These are phyloP conservation scores for Pachyseris speciosa DNA, from an alignment of 64 coral and sea anemone species.

Conservation along the genomic window DNA sequence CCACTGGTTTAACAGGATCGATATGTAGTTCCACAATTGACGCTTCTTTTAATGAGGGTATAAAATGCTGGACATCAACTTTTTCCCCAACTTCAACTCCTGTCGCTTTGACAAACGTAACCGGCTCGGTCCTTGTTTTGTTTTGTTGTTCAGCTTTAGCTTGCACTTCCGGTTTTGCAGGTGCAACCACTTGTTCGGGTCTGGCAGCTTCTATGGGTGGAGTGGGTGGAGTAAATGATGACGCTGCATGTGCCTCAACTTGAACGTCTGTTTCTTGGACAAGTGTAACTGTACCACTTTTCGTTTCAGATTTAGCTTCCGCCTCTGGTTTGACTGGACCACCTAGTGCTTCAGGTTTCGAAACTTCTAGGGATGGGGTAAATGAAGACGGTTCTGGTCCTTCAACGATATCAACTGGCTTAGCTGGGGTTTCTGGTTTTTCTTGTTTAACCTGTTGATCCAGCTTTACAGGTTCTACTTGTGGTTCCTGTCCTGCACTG, in stretches of 20 bases:
- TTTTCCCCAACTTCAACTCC: background rate
- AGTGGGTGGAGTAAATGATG: background rate
- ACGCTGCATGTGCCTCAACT: background rate
- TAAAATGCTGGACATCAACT: background rate
- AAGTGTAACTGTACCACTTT: background rate
- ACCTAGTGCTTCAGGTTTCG: background rate
- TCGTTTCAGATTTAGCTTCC: background rate
- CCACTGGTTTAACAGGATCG: background rate
- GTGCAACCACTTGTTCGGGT: background rate
- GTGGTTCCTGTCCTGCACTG: background rate
- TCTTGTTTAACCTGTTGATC: background rate
- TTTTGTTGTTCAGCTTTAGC: conserved; percentile 7
- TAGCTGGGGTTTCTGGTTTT: conserved; percentile 7
- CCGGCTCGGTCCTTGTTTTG: background rate
- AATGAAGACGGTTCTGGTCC: no score
- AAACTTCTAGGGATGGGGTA: background rate
- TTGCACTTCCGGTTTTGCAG: background rate
- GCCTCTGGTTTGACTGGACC: background rate
- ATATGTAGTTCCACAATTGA: background rate
- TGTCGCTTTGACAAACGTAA: background rate
- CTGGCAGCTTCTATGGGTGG: background rate
- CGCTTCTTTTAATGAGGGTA: background rate
- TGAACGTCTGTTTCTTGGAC: background rate
- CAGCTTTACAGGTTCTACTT: background rate
- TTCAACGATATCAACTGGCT: background rate